Base-by-base conservation (phyloP, 2,888 invertebrate genomes). In the Nephrotoma guestfalica region DNA sequence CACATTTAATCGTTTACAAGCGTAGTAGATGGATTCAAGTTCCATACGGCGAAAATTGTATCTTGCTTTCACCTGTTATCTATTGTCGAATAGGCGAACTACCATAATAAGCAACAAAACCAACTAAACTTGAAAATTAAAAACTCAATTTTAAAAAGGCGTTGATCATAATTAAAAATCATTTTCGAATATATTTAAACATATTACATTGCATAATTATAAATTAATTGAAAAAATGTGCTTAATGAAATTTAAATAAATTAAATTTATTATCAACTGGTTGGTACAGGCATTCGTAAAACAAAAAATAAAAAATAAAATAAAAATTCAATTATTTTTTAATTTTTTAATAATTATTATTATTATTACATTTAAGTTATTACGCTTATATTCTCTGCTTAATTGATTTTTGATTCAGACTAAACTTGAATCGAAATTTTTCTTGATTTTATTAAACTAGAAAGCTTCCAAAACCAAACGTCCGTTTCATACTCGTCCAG, bases 401-500 rank as follows among this genome's bases (percentile, higher is more conserved):
- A 18, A 57, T 57, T 57, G 18, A 57, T 57, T 18, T 71, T 71
- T 9, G 71, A 71, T 71, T 71, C 71, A 71, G 71, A 71, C 71
- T 71, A 71, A 71, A 71, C 7, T 71, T 71, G 71, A 71, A 71
- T 71, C 71, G 71, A 71, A 71, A 71, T 71, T 41, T 41, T 13
- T 41, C n/a, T 47, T n/a, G 3, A 11, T n/a, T 47, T 84, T 41
- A 84, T 87, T 88, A 88, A 83, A 88, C 87, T 57, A 89, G 87
- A 87, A 88, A 88, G 86, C 89, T 88, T 43, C 91, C 91, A 88
- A 91, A 91, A 84, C 91, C 91, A 87, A 91, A 91, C 13, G 91
- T 90, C 87, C 90, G 91, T 87, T 97, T 98, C 91, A 99, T 98
- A 89, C 97, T 95, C 89, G 97, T 95, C 95, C 98, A 98, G 91